phyloP scores from a whole-genome alignment of 2,888 invertebrate species.

The Lepetodrilus schrolli region DNA sequence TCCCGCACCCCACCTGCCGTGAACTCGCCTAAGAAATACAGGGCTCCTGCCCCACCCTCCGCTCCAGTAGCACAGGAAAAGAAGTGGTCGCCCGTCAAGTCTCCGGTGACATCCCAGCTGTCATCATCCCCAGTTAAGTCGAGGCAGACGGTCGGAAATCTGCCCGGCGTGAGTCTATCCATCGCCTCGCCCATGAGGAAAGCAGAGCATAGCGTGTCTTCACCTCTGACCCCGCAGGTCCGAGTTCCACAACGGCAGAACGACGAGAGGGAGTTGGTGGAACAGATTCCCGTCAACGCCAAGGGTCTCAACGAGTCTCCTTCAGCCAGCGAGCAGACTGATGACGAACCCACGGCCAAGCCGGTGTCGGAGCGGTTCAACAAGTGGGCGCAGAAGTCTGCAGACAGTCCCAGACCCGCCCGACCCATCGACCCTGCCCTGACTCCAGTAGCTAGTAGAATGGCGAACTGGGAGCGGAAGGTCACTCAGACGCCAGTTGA shows the following conservation, averaged over 20 bases:
- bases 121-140: conserved; percentile 36
- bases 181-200: background rate
- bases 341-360: conserved; percentile 54
- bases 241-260: background rate
- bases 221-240: background rate
- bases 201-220: background rate
- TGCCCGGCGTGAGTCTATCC: background rate
- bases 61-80: conserved; percentile 29
- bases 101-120: conserved; percentile 36
- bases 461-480: conserved; percentile 66
- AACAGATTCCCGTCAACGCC: conserved; percentile 47
- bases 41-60: conserved; percentile 44
- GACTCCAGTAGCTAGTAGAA: conserved; percentile 62
- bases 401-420: conserved; percentile 44
- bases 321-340: conserved; percentile 38
- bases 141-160: background rate
- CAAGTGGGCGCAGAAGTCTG: conserved; percentile 48
- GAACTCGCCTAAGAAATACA: conserved; percentile 43
- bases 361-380: conserved; percentile 56
- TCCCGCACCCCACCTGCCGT: conserved; percentile 40
- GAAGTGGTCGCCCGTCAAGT: background rate
- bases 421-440: conserved; percentile 51
- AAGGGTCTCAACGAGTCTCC: conserved; percentile 37
- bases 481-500: conserved; percentile 49
- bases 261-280: conserved; percentile 17